phyloP scores from a whole-genome alignment of 2,113 vertebrate genomes.

The Parus major region DNA sequence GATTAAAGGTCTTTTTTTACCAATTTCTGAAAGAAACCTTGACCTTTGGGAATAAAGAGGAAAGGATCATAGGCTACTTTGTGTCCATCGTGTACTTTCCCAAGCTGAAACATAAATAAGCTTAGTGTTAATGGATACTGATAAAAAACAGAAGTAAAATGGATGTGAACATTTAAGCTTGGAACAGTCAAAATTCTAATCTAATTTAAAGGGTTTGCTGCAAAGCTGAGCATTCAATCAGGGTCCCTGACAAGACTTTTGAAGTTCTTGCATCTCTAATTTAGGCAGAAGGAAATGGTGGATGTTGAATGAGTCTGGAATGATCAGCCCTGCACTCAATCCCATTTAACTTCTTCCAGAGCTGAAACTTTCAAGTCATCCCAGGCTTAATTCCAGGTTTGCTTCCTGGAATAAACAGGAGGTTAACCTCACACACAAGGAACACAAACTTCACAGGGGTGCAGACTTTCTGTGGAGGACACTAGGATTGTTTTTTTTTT shows the following conservation, averaged over 20 bases:
- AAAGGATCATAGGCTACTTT: neutral
- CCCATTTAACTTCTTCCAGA: conserved; percentile 30
- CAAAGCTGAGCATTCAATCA: neutral
- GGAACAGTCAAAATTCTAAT: neutral
- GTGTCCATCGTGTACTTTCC: neutral
- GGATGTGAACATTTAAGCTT: neutral
- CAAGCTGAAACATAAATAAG: neutral
- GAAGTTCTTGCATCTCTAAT: neutral
- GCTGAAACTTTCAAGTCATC: neutral
- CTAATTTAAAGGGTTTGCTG: neutral
- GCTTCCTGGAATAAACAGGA: neutral
- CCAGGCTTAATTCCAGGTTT: conserved; percentile 16
- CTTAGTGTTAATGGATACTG: neutral
- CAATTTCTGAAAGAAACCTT: conserved; percentile 5
- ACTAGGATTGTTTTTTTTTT: neutral
- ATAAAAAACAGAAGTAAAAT: conserved; percentile 30
- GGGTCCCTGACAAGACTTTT: neutral
- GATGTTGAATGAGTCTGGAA: neutral
- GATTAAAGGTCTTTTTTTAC: conserved; percentile 12
- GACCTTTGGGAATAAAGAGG: conserved; percentile 1
- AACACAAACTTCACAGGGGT: neutral
- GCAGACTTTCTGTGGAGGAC: neutral
- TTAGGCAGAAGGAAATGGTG: neutral
- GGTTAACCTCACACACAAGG: neutral
- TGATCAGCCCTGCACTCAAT: neutral